A percentile compares a stretch with the other conserved stretches of the same genome.
Conservation (phyloP, 1,140 invertebrate genomes). For the Papilio machaon region DNA sequence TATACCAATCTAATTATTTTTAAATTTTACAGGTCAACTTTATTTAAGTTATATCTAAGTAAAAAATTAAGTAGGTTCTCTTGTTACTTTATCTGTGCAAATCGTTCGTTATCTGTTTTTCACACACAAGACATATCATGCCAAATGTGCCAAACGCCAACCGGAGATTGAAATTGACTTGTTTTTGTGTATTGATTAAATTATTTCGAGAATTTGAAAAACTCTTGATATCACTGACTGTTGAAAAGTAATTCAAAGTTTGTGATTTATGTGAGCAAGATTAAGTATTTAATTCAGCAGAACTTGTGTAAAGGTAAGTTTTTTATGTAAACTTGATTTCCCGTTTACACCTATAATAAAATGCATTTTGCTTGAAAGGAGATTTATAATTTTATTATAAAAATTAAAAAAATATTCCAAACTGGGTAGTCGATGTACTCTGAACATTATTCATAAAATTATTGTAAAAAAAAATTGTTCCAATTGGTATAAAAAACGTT, state of each 20-base stretch:
- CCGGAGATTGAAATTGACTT: slow-evolving; percentile 28
- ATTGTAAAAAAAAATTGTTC: background rate
- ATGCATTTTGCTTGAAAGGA: background rate
- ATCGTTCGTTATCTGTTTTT: slow-evolving; percentile 11
- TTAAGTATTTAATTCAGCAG: background rate
- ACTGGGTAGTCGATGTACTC: background rate
- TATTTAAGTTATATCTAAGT: background rate
- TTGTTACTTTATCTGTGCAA: background rate
- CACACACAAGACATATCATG: slow-evolving; percentile 2
- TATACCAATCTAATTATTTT: background rate
- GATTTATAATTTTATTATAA: background rate
- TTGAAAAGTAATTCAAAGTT: background rate
- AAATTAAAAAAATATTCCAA: background rate
- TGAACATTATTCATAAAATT: background rate
- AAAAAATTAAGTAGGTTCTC: background rate
- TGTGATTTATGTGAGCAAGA: slow-evolving; percentile 2
- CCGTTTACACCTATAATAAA: background rate
- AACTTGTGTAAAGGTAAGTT: background rate
- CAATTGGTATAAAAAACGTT: background rate
- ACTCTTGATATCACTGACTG: slow-evolving; percentile 8
- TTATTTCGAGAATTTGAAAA: slow-evolving; percentile 30
- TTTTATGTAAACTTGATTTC: background rate
- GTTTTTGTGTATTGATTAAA: slow-evolving; percentile 38
- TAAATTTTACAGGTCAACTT: background rate
- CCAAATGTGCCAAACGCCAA: slow-evolving; percentile 28